Evolutionary conservation across 30 jellyfish, hydroid and myxozoan genomes (phyloP).

Genomic region (Aurelia sp.): DNA sequence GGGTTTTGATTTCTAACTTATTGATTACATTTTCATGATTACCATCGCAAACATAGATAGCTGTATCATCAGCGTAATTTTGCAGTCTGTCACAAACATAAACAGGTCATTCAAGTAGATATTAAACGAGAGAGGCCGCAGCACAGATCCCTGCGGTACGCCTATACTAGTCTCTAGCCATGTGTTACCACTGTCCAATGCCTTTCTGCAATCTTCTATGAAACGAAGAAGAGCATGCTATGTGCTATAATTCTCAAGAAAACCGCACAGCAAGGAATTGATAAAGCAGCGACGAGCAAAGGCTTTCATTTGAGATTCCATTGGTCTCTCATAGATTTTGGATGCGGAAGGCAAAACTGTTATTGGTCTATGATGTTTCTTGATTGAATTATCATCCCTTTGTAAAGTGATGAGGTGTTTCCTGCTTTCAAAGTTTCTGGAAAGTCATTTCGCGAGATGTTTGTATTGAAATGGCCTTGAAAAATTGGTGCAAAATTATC

Average conservation of each 20-base stretch:
- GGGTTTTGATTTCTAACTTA: conserved; percentile 4
- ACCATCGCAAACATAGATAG: background rate
- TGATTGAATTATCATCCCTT: background rate
- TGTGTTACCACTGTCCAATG: conserved; percentile 25
- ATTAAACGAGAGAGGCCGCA: background rate
- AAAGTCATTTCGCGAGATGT: background rate
- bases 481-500: no score
- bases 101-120: background rate
- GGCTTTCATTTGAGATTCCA: conserved; percentile 16
- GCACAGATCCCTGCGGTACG: background rate
- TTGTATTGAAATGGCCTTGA: background rate
- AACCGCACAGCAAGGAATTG: conserved; percentile 4
- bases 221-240: conserved; percentile 30
- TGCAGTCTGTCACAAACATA: background rate
- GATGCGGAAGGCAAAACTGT: conserved; percentile 19
- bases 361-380: conserved; percentile 12
- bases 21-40: conserved; percentile 3
- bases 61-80: background rate
- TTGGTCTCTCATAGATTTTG: conserved; percentile 11
- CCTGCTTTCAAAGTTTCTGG: no score
- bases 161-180: conserved; percentile 9
- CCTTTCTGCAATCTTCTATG: conserved; percentile 25
- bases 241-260: conserved; percentile 37
- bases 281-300: background rate
- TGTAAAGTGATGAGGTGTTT: no score